A percentile compares a stretch with the other conserved stretches of the same genome.
phyloP scores from a whole-genome alignment of 2,113 vertebrate genomes.

The Hemibagrus wyckioides region DNA sequence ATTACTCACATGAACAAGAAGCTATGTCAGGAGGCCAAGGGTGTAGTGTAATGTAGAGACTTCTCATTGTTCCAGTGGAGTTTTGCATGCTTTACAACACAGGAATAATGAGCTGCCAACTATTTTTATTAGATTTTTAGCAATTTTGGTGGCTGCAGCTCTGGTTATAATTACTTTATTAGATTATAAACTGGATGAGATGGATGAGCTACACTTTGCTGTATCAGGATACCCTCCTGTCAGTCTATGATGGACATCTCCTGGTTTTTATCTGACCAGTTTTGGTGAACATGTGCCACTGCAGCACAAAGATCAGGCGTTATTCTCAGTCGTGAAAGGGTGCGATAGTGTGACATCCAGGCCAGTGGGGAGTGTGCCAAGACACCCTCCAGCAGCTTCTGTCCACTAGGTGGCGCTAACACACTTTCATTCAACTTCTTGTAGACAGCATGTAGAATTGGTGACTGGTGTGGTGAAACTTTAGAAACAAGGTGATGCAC shows the following conservation, averaged over 20 bases:
- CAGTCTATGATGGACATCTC: not conserved
- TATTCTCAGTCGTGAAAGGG: not conserved
- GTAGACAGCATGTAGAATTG: constrained; percentile 37
- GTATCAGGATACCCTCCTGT: not conserved
- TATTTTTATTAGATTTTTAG: too few species aligned
- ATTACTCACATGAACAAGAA: too few species aligned
- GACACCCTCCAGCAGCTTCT: not conserved
- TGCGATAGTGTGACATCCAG: not conserved
- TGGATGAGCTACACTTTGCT: not conserved
- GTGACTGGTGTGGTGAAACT: constrained; percentile 46
- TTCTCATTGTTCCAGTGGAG: too few species aligned
- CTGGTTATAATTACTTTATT: not conserved
- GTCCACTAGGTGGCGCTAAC: constrained; percentile 66
- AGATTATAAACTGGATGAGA: not conserved
- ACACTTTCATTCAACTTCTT: constrained; percentile 4
- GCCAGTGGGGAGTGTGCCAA: not conserved
- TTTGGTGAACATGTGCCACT: not conserved
- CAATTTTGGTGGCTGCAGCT: not conserved
- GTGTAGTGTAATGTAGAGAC: too few species aligned
- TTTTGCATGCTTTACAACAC: not conserved
- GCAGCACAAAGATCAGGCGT: not conserved
- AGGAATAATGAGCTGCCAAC: not conserved
- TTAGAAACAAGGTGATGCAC: constrained; percentile 57
- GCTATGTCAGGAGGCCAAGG: too few species aligned
- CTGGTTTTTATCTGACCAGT: not conserved